A percentile compares a stretch with the other conserved stretches of the same genome.
These are phyloP conservation scores for Melanostigma gelatinosum DNA, from an alignment of 2,113 vertebrate species.

Conservation along the genomic window DNA sequence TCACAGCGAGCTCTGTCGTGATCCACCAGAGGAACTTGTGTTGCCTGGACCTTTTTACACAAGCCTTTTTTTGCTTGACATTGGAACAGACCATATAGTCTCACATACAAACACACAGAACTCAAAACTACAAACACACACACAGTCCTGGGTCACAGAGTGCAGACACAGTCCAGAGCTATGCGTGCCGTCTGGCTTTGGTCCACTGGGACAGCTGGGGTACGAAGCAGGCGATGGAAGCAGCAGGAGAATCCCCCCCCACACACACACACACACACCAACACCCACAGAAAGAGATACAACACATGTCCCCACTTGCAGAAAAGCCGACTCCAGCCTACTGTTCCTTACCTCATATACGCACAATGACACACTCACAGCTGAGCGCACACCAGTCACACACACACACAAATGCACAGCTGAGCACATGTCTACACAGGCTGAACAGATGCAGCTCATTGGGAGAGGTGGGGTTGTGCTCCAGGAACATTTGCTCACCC, in stretches of 20 bases:
- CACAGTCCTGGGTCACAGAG: conserved; percentile 63
- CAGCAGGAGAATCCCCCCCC: conserved; percentile 59
- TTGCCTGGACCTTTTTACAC: conserved; percentile 24
- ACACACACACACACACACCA: conserved; percentile 8
- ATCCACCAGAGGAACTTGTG: conserved; percentile 1
- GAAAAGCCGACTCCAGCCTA: conserved; percentile 51
- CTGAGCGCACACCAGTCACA: conserved; percentile 68
- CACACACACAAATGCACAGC: conserved; percentile 55
- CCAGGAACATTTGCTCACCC: conserved; percentile 64
- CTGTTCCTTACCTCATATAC: conserved; percentile 60
- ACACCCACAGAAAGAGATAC: conserved; percentile 26
- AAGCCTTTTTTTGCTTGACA: conserved; percentile 30
- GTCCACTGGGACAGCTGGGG: conserved; percentile 78
- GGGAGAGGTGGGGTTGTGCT: conserved; percentile 66
- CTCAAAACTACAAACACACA: conserved; percentile 32
- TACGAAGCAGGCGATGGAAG: conserved; percentile 57
- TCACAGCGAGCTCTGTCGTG: not conserved
- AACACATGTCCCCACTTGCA: conserved; percentile 62
- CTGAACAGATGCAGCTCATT: conserved; percentile 70
- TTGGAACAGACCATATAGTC: conserved; percentile 37
- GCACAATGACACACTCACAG: conserved; percentile 71
- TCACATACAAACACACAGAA: conserved; percentile 26
- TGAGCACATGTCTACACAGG: conserved; percentile 75
- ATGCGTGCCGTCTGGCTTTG: conserved; percentile 69
- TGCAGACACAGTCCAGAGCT: conserved; percentile 67